Base-by-base conservation (phyloP, 2,113 vertebrate genomes). In the Hyaena hyaena region DNA sequence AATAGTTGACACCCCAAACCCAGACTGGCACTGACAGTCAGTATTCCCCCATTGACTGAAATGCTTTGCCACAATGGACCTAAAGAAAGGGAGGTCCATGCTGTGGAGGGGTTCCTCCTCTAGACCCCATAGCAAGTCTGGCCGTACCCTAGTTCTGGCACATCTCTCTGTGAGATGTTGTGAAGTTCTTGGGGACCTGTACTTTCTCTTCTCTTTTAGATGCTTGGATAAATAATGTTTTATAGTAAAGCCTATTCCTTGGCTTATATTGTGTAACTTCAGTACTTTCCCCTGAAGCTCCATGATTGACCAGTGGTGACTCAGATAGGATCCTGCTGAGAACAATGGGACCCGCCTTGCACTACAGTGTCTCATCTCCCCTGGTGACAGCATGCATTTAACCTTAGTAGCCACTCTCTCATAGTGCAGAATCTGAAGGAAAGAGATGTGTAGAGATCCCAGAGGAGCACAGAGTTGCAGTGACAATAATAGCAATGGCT, bases 321-420 rank as follows among this genome's bases (percentile, higher is more conserved):
- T 69, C 11, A 4, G 21, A 28, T 7, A 83, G 66, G 21, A 33
- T 76, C 4, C 17, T 2, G 26, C 76, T 16, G 17, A 66, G 19
- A 6, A 2, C 2, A 7, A 4, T 4, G 24, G 48, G 2, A 31
- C 16, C 9, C 24, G 45, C 6, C 24, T 33, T 58, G n/a, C 2
- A 28, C 33, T 50, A 21, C 19, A 21, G 23, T 19, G 7, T 35
- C 76, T 93, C 15, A 14, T 10, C 9, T 86, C 45, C 16, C 19
- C 35, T 4, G 2, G 21, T 31, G 48, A 33, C 53, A 77, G 74
- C 66, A 50, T 6, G n/a, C 3, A 55, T 31, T 61, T 43, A 14
- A 23, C 31, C 21, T 8, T 39, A 2, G 48, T 10, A 33, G 35
- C 35, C 9, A 15, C 24, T n/a, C 48, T 84, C 15, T 4, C 33